Evolutionary conservation across 2,888 invertebrate genomes (phyloP), one percentile per base, ranked within the genome.

Genomic region (Saturnia japonica): DNA sequence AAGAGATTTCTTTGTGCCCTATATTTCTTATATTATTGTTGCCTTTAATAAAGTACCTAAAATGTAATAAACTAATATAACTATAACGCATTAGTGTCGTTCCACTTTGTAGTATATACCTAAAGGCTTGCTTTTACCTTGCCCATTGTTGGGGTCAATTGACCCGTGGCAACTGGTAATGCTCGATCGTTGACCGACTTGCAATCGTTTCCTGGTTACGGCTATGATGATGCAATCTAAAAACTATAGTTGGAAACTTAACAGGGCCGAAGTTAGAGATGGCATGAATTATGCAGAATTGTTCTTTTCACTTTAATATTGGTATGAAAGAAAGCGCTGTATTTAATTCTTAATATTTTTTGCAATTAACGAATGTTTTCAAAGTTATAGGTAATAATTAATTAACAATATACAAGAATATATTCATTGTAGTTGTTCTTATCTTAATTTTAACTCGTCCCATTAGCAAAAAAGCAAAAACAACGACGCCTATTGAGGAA

Each of bases 91-190:
- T 64, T 64, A 64, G 40, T 9, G 22, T 25, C 51, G 68, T 68
- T 45, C 67, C 25, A 67, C 51, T 68, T 43, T 45, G 45, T 45
- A 45, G 54, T 22, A 54, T 11, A 34, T 68, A 19, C 47, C 47
- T 54, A 51, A 60, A 51, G 68, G 54, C 47, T 64, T 12, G 64
- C 68, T 51, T 66, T 68, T 71, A 47, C 43, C n/a, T 60, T 67
- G 47, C n/a, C 73, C 62, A 77, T 77, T 78, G 77, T 78, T 71
- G 66, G 57, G 69, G 69, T 68, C 71, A 71, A 76, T 34, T 78
- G 78, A 77, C 74, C 76, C 74, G 77, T 67, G 77, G 74, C 64
- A 51, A 64, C 67, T 68, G 47, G 68, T 64, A 68, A 64, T 74
- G 75, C 57, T 34, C 69, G 71, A 72, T 76, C 72, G n/a, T 47